Percentiles rank a stretch among this genome's conserved stretches.
phyloP scores from a whole-genome alignment of 2,888 invertebrate genomes.

The Lomographa bimaculata region DNA sequence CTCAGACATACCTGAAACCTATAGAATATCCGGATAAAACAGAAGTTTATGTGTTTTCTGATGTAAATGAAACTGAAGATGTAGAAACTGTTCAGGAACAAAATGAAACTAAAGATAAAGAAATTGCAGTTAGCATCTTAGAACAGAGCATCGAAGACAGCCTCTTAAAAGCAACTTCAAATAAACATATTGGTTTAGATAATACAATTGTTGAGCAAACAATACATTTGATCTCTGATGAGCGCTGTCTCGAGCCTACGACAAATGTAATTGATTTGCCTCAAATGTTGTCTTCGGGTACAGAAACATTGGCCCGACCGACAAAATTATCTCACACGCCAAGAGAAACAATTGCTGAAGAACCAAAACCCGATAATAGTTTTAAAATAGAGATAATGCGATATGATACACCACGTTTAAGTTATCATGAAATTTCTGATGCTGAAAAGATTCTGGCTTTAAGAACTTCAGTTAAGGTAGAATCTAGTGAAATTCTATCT shows the following conservation, averaged over 20 bases:
- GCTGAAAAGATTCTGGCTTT: constrained; percentile 45
- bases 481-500: constrained; percentile 29
- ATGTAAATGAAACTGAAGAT: neutral
- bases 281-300: neutral
- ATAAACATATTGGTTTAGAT: neutral
- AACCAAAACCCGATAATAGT: neutral
- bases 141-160: neutral
- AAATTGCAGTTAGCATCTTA: neutral
- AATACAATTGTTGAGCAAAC: constrained; percentile 3
- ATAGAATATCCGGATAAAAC: neutral
- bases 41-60: neutral
- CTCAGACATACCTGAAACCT: neutral
- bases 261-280: neutral
- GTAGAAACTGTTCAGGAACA: neutral
- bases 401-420: constrained; percentile 44
- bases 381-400: constrained; percentile 23
- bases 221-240: constrained; percentile 1
- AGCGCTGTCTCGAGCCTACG: neutral
- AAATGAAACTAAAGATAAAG: neutral
- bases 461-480: constrained; percentile 29
- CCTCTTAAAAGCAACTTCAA: neutral
- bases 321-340: neutral
- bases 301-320: neutral
- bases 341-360: neutral
- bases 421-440: constrained; percentile 51